Evolutionary conservation across 2,888 invertebrate species (phyloP), one percentile per base, ranked within the genome.

Genomic region (Drosophila rellima): DNA sequence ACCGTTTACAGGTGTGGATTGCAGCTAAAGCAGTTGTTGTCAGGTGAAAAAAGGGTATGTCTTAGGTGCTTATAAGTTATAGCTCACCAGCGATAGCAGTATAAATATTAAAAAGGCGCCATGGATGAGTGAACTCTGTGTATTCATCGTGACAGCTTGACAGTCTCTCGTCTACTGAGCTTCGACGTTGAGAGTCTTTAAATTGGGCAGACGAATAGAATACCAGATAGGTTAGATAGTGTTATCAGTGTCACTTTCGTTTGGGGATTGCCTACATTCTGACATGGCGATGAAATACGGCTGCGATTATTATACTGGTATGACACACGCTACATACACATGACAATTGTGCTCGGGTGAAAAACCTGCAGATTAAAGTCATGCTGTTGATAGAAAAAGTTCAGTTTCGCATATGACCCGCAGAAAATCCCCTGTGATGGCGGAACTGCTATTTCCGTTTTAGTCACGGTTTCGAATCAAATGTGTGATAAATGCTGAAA

Each of bases 401-500:
- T 67, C 74, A 70, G 54, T 74, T 69, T 66, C 65, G 60, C 83
- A 64, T 26, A 51, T 54, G 20, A 13, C 13, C 13, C 6, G 13
- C 20, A 6, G 7, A 23, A 42, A 42, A n/a, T 20, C 7, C 42
- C 42, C 23, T 2, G 20, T 20, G 7, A 39, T 18, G 35, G 40
- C 7, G 35, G 50, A 31, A 57, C n/a, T 56, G 45, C 55, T 40
- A 50, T 64, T 44, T 57, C 44, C 50, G 42, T 47, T 39, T 42
- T 48, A 57, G 67, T 45, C 55, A 65, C 70, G 37, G 15, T 20
- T 33, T 23, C 40, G 20, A 60, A 71, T 59, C 47, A 62, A 37
- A 57, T 69, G 61, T 64, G 76, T 77, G 70, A 85, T 77, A 88
- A 73, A 74, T 85, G 80, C 35, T 50, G 23, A 65, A 85, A 70